A percentile compares a stretch with the other conserved stretches of the same genome.
These are phyloP conservation scores for Lithobius niger DNA, from an alignment of 1,140 invertebrate species.

Conservation along the genomic window DNA sequence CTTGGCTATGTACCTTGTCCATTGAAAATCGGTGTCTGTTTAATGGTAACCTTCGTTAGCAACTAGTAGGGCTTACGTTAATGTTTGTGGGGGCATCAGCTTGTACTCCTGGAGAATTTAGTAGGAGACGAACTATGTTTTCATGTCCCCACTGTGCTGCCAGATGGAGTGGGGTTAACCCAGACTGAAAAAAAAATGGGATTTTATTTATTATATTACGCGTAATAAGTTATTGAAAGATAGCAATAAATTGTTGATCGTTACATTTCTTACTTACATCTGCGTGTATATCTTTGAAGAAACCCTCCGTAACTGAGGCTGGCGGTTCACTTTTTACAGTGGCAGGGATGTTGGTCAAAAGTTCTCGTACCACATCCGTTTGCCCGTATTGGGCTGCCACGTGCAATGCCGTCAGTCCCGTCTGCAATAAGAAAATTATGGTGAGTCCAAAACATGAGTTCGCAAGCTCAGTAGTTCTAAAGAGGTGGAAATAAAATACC, in stretches of 20 bases:
- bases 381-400: slow-evolving; percentile 96
- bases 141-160: slow-evolving; percentile 96
- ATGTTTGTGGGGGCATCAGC: slow-evolving; percentile 84
- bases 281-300: slow-evolving; percentile 67
- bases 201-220: slow-evolving; percentile 5
- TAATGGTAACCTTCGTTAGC: too few species aligned
- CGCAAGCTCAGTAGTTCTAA: too few species aligned
- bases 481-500: too few species aligned
- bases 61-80: slow-evolving; percentile 66
- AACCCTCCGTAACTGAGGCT: slow-evolving; percentile 47
- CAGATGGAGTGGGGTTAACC: slow-evolving; percentile 88
- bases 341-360: slow-evolving; percentile 80
- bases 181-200: slow-evolving; percentile 50
- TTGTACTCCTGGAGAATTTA: slow-evolving; percentile 94
- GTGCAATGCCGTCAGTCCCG: slow-evolving; percentile 91
- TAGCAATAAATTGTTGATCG: background rate
- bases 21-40: too few species aligned
- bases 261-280: slow-evolving; percentile 36
- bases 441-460: too few species aligned
- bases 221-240: slow-evolving; percentile 1
- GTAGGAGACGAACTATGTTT: slow-evolving; percentile 81
- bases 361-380: slow-evolving; percentile 91
- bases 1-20: too few species aligned
- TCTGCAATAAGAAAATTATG: too few species aligned
- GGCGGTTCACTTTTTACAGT: slow-evolving; percentile 89